These are phyloP conservation scores for Myocastor coypus DNA, from an alignment of 2,113 vertebrate species.

Conservation along the genomic window DNA sequence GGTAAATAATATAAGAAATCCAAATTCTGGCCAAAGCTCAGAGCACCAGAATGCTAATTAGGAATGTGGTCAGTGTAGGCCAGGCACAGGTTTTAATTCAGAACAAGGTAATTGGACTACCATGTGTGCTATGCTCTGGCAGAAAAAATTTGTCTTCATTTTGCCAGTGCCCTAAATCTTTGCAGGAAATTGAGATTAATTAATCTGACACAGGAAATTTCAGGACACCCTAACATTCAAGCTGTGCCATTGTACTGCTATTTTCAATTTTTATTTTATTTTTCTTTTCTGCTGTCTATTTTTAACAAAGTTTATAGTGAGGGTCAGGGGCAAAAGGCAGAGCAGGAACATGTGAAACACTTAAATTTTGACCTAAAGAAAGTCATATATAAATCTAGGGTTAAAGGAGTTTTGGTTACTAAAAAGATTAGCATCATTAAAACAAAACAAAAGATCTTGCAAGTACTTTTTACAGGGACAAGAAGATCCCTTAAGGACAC, in stretches of 20 bases:
- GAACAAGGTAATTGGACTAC: background rate
- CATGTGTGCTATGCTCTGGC: background rate
- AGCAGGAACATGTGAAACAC: background rate
- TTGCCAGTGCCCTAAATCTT: background rate
- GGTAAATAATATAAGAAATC: background rate
- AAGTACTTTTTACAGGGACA: background rate
- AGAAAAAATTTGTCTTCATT: background rate
- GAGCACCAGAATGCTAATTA: background rate
- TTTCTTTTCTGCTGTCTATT: background rate
- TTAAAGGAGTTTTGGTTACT: background rate
- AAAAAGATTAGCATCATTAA: background rate
- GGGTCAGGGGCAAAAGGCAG: background rate
- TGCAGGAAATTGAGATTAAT: background rate
- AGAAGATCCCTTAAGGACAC: background rate
- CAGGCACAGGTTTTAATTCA: background rate
- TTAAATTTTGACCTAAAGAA: background rate
- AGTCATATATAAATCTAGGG: background rate
- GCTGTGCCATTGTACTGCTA: background rate
- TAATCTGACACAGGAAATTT: background rate
- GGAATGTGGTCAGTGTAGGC: background rate
- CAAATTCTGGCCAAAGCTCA: background rate
- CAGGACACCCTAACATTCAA: background rate
- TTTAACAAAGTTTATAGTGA: background rate
- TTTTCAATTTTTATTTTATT: background rate
- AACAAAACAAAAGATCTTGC: background rate